Conservation (phyloP, 2,888 invertebrate species). For the Gnatocerus cornutus region DNA sequence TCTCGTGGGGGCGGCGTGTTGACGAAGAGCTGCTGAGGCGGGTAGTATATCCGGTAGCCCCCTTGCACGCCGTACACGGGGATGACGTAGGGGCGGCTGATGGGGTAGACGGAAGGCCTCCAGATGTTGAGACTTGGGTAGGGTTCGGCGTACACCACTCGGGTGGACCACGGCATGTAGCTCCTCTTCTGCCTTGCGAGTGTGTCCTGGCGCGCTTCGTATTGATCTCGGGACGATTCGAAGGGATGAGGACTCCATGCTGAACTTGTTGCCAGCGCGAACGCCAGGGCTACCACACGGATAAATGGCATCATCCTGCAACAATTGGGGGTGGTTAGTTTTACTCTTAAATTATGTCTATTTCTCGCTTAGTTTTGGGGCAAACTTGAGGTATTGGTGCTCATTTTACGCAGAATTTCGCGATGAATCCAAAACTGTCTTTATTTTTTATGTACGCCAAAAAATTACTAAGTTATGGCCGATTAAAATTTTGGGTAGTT, state of each 20-base stretch:
- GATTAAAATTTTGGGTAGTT: too few relatives aligned
- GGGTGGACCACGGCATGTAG: slow-evolving; percentile 45
- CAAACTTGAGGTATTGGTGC: too few relatives aligned
- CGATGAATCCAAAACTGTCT: too few relatives aligned
- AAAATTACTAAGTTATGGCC: too few relatives aligned
- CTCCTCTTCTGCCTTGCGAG: slow-evolving; percentile 49
- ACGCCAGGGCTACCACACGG: slow-evolving; percentile 53
- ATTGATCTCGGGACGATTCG: slow-evolving; percentile 58
- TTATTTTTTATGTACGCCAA: too few relatives aligned
- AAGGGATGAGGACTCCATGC: slow-evolving; percentile 48
- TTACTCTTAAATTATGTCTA: too few relatives aligned
- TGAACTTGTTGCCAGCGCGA: slow-evolving; percentile 51
- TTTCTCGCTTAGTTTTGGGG: too few relatives aligned
- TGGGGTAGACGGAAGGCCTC: slow-evolving; percentile 61
- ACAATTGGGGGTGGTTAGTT: slow-evolving; percentile 51
- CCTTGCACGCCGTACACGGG: slow-evolving; percentile 65
- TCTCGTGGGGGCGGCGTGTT: slow-evolving; percentile 60
- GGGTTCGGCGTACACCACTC: slow-evolving; percentile 43
- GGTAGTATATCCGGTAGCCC: slow-evolving; percentile 64
- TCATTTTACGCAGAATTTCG: too few relatives aligned
- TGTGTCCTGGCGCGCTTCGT: slow-evolving; percentile 54
- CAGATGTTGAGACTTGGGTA: slow-evolving; percentile 57
- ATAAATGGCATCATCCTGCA: slow-evolving; percentile 58
- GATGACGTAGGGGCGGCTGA: slow-evolving; percentile 66
- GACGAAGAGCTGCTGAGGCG: slow-evolving; percentile 62